These are phyloP conservation scores for Chaitophorus viminalis DNA, from an alignment of 2,888 invertebrate genomes.

Conservation along the genomic window DNA sequence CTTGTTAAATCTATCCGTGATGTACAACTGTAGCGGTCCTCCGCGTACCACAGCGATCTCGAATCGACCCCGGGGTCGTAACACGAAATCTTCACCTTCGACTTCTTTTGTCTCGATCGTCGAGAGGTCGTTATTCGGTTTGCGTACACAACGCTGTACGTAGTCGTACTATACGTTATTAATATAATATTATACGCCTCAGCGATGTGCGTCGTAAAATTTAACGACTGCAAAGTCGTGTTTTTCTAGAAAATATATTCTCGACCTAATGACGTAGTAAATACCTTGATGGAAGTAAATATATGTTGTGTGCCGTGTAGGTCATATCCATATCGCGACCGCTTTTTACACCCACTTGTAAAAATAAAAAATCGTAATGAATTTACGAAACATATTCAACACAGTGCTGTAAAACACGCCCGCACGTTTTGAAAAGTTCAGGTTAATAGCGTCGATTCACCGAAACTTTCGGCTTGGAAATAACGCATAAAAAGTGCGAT, in stretches of 20 bases:
- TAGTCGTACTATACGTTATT: neutral
- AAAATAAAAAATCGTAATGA: neutral
- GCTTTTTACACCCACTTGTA: neutral
- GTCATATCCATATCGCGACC: too few relatives aligned
- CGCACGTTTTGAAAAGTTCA: neutral
- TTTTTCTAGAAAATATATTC: neutral
- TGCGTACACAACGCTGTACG: neutral
- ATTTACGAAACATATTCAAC: neutral
- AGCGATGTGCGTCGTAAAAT: conserved; percentile 6
- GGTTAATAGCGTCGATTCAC: neutral
- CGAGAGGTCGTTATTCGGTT: neutral
- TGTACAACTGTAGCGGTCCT: too few relatives aligned
- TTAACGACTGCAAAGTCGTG: conserved; percentile 16
- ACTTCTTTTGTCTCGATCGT: neutral
- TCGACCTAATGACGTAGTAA: neutral
- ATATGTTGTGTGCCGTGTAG: too few relatives aligned
- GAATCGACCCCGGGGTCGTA: neutral
- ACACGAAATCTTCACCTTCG: neutral
- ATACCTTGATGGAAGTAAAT: neutral
- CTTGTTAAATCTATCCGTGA: neutral
- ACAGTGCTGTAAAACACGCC: neutral
- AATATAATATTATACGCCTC: neutral
- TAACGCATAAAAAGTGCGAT: too few relatives aligned
- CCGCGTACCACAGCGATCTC: too few relatives aligned
- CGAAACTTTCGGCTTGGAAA: neutral